Conservation (phyloP, 2,113 vertebrate genomes). For the Psettodes erumei region DNA sequence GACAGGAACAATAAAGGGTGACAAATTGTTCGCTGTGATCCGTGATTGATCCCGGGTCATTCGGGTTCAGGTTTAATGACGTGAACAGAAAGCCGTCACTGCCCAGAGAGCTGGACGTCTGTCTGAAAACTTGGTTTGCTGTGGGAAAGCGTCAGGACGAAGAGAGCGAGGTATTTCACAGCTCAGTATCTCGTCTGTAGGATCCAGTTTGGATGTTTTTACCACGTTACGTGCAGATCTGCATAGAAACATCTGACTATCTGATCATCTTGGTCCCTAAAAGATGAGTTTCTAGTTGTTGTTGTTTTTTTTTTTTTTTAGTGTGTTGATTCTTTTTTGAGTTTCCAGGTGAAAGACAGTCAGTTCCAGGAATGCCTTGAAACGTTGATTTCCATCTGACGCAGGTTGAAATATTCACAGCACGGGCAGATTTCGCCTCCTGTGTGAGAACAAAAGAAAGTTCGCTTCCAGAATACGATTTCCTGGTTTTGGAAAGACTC, state of each 20-base stretch:
- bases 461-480: too few relatives aligned
- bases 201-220: not conserved
- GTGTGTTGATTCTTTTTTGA: not conserved
- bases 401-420: not conserved
- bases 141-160: not conserved
- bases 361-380: not conserved
- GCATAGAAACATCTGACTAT: too few relatives aligned
- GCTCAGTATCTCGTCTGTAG: not conserved
- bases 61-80: not conserved
- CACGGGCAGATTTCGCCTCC: not conserved
- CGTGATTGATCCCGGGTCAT: not conserved
- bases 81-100: too few relatives aligned
- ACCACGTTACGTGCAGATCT: too few relatives aligned
- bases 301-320: not conserved
- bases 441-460: not conserved
- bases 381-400: not conserved
- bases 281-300: not conserved
- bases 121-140: not conserved
- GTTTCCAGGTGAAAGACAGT: not conserved
- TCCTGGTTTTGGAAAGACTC: conserved; percentile 41
- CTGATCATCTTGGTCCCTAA: not conserved
- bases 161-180: not conserved
- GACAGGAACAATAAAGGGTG: not conserved
- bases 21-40: not conserved
- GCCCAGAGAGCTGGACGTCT: not conserved